Evolutionary conservation across 2,113 vertebrate species (phyloP).

Genomic region (Excalfactoria chinensis): DNA sequence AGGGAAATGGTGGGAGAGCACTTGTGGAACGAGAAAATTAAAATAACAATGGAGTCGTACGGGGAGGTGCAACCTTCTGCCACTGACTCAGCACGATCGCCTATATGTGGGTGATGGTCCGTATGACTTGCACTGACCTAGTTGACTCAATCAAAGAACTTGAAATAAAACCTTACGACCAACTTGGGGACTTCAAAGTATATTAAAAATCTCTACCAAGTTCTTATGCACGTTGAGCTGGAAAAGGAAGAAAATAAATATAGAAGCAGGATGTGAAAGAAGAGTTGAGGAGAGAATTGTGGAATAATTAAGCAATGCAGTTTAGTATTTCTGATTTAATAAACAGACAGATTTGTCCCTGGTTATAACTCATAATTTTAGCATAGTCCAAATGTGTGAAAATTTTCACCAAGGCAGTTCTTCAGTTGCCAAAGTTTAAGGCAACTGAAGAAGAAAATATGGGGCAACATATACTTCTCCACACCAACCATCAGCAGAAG

Average conservation of each 20-base stretch:
- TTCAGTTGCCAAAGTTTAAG: background rate
- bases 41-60: constrained; percentile 57
- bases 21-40: constrained; percentile 59
- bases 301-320: background rate
- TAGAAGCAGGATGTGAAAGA: background rate
- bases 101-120: constrained; percentile 23
- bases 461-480: background rate
- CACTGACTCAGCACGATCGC: constrained; percentile 40
- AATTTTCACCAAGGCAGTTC: background rate
- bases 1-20: constrained; percentile 59
- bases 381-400: background rate
- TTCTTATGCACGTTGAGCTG: background rate
- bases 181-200: background rate
- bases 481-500: background rate
- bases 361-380: background rate
- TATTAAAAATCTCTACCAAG: background rate
- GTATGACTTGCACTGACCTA: constrained; percentile 22
- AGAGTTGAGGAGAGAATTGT: background rate
- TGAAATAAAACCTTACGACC: constrained; percentile 15
- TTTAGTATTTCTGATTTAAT: background rate
- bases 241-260: background rate
- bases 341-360: background rate
- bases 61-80: constrained; percentile 50
- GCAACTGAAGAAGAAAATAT: background rate
- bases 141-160: constrained; percentile 28